Conservation (phyloP, 2,113 vertebrate genomes). For the Labeo catla region DNA sequence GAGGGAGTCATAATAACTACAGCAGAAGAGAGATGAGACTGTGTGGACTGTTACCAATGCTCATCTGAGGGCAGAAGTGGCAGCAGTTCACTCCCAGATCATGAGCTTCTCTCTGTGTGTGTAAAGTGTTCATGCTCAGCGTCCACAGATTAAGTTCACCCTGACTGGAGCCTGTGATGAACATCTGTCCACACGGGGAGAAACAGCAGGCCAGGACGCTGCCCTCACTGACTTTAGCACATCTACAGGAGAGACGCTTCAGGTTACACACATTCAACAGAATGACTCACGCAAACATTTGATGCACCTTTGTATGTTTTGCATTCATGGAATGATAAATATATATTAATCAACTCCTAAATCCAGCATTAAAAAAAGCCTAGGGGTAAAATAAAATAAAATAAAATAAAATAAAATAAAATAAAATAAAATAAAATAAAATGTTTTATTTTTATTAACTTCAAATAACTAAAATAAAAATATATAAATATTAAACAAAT, state of each 20-base stretch:
- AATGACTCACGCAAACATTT: not conserved
- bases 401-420: too few relatives aligned
- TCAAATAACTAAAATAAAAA: too few relatives aligned
- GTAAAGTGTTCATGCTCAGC: constrained; percentile 78
- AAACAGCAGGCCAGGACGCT: constrained; percentile 87
- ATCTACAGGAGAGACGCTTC: constrained; percentile 68
- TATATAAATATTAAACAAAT: too few relatives aligned
- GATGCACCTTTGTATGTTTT: not conserved
- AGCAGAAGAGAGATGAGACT: not conserved
- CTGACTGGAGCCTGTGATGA: constrained; percentile 85
- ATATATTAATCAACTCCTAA: too few relatives aligned
- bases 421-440: too few relatives aligned
- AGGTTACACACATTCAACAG: not conserved
- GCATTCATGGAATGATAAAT: not conserved
- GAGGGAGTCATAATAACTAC: not conserved
- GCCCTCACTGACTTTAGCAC: constrained; percentile 77
- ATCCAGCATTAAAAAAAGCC: too few relatives aligned
- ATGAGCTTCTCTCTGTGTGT: constrained; percentile 81
- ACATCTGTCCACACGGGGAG: constrained; percentile 79
- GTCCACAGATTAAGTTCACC: constrained; percentile 88
- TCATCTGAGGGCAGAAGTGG: constrained; percentile 76
- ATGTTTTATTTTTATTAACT: too few relatives aligned
- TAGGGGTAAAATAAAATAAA: too few relatives aligned
- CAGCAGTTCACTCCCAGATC: constrained; percentile 90
- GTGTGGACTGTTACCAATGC: constrained; percentile 52